Conservation (phyloP, 2,888 invertebrate genomes). For the Athetis lepigone region DNA sequence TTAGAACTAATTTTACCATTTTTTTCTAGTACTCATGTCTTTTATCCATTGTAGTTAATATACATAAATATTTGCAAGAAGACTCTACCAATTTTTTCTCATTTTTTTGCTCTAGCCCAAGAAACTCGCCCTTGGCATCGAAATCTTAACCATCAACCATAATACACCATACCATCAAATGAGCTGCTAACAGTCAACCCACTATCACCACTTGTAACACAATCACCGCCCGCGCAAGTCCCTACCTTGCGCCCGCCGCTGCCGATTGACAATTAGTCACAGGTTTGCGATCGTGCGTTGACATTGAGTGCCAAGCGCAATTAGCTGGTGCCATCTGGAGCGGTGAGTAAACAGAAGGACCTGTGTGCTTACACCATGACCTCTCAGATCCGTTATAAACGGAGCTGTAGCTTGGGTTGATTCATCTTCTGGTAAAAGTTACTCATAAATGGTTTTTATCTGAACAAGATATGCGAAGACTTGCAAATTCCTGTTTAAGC, state of each 20-base stretch:
- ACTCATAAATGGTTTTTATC: too few relatives aligned
- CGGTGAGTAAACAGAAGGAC: slow-evolving; percentile 23
- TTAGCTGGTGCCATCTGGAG: slow-evolving; percentile 62
- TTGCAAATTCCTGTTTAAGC: too few relatives aligned
- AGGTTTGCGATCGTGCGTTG: slow-evolving; percentile 68
- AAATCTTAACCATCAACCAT: background rate
- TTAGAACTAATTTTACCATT: too few relatives aligned
- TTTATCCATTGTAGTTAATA: too few relatives aligned
- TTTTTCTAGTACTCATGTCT: too few relatives aligned
- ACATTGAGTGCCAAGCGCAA: slow-evolving; percentile 63
- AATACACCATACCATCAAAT: background rate
- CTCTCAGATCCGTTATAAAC: background rate
- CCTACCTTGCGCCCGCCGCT: slow-evolving; percentile 25
- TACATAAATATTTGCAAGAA: too few relatives aligned
- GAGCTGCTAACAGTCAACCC: background rate
- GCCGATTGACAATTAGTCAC: slow-evolving; percentile 65
- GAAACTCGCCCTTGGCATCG: too few relatives aligned
- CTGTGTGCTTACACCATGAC: background rate
- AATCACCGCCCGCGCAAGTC: slow-evolving; percentile 21
- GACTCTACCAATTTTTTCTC: background rate
- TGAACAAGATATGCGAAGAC: too few relatives aligned
- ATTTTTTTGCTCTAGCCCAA: too few relatives aligned
- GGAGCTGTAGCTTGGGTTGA: too few relatives aligned
- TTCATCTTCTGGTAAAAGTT: too few relatives aligned
- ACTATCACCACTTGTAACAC: slow-evolving; percentile 11